Evolutionary conservation across 2,888 invertebrate species (phyloP).

Genomic region (Drosophila anomalata): DNA sequence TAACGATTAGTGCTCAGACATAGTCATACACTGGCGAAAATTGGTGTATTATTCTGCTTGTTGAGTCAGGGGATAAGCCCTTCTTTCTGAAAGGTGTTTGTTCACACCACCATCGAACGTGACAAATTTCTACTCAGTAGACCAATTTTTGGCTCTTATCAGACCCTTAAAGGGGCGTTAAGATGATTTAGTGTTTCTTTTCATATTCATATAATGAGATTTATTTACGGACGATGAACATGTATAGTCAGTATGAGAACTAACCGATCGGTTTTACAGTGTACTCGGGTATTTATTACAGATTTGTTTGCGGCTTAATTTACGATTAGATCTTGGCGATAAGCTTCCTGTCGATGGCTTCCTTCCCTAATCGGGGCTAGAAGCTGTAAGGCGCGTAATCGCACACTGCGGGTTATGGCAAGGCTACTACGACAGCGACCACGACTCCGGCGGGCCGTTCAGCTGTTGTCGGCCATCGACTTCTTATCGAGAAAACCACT

Average conservation of each 20-base stretch:
- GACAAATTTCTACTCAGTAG: background rate
- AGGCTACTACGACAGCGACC: background rate
- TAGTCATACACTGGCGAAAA: conserved; percentile 1
- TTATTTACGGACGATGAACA: too few relatives aligned
- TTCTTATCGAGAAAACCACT: conserved; percentile 30
- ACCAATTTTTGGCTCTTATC: background rate
- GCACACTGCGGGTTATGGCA: conserved; percentile 9
- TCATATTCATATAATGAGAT: too few relatives aligned
- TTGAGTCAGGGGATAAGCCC: background rate
- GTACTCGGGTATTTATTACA: conserved; percentile 23
- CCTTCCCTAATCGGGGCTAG: conserved; percentile 22
- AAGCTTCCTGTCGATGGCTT: conserved; percentile 36
- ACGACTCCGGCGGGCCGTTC: background rate
- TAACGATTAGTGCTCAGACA: conserved; percentile 28
- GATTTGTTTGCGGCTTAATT: conserved; percentile 27
- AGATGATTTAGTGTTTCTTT: too few relatives aligned
- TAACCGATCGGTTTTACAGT: conserved; percentile 1
- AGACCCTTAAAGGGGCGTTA: background rate
- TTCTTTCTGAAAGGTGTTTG: too few relatives aligned
- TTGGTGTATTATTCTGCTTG: background rate
- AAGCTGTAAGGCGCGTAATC: conserved; percentile 41
- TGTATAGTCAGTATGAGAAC: too few relatives aligned
- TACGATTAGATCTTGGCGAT: conserved; percentile 35
- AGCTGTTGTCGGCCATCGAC: conserved; percentile 37
- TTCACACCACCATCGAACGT: too few relatives aligned